Conservation (phyloP, 1,140 invertebrate genomes). For the Macrobrachium nipponense region DNA sequence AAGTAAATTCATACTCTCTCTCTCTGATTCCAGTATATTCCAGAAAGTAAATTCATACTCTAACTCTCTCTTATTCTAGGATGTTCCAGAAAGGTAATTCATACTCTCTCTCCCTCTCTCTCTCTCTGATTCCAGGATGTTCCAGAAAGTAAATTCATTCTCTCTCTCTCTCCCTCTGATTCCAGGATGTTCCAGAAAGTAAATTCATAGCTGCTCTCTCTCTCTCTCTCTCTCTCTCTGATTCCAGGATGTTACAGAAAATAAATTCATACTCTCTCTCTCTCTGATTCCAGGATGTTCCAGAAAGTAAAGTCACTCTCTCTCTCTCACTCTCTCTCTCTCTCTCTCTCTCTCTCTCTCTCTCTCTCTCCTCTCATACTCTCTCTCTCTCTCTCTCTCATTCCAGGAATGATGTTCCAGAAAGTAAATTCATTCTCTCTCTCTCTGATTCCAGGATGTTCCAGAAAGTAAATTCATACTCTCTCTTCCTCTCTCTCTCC, state of each 20-base stretch:
- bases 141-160: not conserved
- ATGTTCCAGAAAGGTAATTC: not conserved
- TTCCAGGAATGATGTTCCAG: no score
- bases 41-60: no score
- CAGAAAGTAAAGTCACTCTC: no score
- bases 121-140: not conserved
- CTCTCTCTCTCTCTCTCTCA: no score
- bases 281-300: no score
- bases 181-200: not conserved
- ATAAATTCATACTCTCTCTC: no score
- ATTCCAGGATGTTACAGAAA: no score
- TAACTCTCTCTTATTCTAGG: no score
- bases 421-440: no score
- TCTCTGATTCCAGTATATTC: no score
- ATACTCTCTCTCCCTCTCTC: not conserved
- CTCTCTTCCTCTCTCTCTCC: not conserved
- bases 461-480: not conserved
- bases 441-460: not conserved
- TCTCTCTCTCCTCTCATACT: conserved; percentile 5
- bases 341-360: not conserved
- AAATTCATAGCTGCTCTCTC: not conserved
- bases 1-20: no score
- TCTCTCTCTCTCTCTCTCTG: not conserved
- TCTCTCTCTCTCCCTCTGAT: not conserved
- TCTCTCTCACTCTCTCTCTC: no score